Percentiles rank a stretch among this genome's conserved stretches.
Evolutionary conservation across 2,888 invertebrate species (phyloP).

Genomic region (Drosophila dives): DNA sequence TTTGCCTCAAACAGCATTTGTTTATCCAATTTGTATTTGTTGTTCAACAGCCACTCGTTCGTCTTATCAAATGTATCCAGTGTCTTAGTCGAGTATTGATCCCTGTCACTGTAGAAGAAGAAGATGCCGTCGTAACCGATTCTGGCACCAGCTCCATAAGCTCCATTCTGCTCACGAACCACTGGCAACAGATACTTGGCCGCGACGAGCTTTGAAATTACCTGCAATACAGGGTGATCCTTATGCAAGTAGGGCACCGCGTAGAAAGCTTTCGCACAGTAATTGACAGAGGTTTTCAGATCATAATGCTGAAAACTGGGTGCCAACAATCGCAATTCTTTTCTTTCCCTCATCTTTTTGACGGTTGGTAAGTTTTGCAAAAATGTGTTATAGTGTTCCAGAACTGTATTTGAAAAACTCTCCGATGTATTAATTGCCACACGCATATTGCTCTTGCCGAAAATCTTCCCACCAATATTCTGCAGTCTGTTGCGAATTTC

Average conservation of each 20-base stretch:
- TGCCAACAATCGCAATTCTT: constrained; percentile 84
- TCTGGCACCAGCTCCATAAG: constrained; percentile 95
- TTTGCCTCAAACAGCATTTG: constrained; percentile 95
- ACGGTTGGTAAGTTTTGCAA: constrained; percentile 72
- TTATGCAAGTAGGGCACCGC: constrained; percentile 91
- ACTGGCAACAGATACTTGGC: constrained; percentile 94
- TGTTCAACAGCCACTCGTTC: constrained; percentile 89
- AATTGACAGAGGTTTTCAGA: constrained; percentile 94
- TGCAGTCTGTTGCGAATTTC: constrained; percentile 88
- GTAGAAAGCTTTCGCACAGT: constrained; percentile 91
- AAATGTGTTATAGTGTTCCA: constrained; percentile 83
- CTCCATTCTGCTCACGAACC: constrained; percentile 95
- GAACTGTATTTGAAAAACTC: constrained; percentile 79
- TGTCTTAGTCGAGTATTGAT: constrained; percentile 93
- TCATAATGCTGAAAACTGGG: constrained; percentile 90
- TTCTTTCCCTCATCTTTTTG: constrained; percentile 42
- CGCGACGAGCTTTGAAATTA: constrained; percentile 91
- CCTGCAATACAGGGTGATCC: constrained; percentile 91
- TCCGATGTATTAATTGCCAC: constrained; percentile 88
- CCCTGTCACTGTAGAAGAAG: constrained; percentile 94
- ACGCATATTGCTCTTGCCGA: constrained; percentile 89
- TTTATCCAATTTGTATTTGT: constrained; percentile 87
- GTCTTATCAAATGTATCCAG: constrained; percentile 92
- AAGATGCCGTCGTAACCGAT: constrained; percentile 91
- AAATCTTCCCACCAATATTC: constrained; percentile 87